phyloP scores from a whole-genome alignment of 1,140 invertebrate genomes.

The Tetramorium simillimum region DNA sequence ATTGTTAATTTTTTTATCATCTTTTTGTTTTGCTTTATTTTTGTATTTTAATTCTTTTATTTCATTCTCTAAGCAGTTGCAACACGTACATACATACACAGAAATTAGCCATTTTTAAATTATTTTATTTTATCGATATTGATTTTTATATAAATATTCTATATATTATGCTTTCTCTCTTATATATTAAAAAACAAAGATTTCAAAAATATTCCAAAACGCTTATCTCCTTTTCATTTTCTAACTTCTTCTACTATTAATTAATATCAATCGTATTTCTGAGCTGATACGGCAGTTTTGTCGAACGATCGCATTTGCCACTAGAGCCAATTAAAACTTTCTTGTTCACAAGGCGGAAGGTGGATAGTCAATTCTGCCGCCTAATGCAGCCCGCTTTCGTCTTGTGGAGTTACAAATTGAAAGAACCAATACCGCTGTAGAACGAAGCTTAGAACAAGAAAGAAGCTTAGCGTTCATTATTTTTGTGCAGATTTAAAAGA shows the following conservation, averaged over 20 bases:
- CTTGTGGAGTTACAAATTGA: slow-evolving; percentile 28
- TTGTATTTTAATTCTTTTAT: neutral
- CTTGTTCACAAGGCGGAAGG: slow-evolving; percentile 16
- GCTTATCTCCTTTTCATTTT: neutral
- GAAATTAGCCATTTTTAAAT: neutral
- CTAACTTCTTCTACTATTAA: neutral
- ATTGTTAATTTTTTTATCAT: neutral
- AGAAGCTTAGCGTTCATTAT: slow-evolving; percentile 41
- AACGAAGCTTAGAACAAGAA: slow-evolving; percentile 18
- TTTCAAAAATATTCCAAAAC: neutral
- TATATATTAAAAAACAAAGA: slow-evolving; percentile 10
- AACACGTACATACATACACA: neutral
- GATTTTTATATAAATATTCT: neutral
- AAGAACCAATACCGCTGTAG: slow-evolving; percentile 10
- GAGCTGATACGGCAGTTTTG: slow-evolving; percentile 15
- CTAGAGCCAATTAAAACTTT: slow-evolving; percentile 55
- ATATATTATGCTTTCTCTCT: neutral
- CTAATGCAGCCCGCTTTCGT: neutral
- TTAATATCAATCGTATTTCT: slow-evolving; percentile 43
- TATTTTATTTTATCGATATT: neutral
- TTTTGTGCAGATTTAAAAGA: neutral
- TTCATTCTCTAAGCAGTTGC: neutral
- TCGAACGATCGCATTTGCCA: slow-evolving; percentile 39
- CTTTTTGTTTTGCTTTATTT: neutral
- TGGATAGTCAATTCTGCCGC: slow-evolving; percentile 49